Evolutionary conservation across 2,797 vertebrate genomes (phyloP), one percentile per base, ranked within the genome.

Genomic region (Miichthys miiuy): DNA sequence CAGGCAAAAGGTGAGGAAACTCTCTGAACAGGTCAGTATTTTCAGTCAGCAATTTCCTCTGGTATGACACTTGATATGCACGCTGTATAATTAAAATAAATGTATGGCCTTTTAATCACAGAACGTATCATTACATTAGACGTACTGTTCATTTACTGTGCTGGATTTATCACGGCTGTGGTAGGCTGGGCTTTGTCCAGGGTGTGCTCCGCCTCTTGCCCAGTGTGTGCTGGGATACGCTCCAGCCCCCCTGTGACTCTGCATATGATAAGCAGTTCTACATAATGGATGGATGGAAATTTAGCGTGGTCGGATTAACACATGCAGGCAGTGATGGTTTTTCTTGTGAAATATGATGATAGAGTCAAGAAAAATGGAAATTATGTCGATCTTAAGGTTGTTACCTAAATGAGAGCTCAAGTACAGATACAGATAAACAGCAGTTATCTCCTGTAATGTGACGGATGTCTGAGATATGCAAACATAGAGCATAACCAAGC

Each of bases 261-360:
- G 47, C 67, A 64, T 75, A 60, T 82, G 72, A 87, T 82, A 72
- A 87, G 71, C 68, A 84, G 64, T 54, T 77, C 86, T 65, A 77
- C 76, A 81, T 70, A 70, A 80, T 68, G 60, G 70, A 72, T 77
- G 65, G 65, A 81, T 72, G 67, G 75, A 81, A 69, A 69, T 81
- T 65, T 46, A 60, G 34, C 23, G 2, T 52, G 30, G 56, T 62
- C 57, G 30, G 75, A 71, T 78, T 65, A 72, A 75, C 68, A 78
- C 48, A 65, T 55, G 34, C 46, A 13, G 8, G 8, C 34, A 2
- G 46, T 25, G 55, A 72, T 62, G 58, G 67, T 14, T 18, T 74
- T 79, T 80, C 66, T 75, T 1, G 18, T 64, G 34, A 52, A 83
- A 83, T 52, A 76, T 38, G 34, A 54, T 85, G 74, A 61, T 70